These are phyloP conservation scores for Heliconius cydno DNA, from an alignment of 2,888 invertebrate genomes.

Conservation along the genomic window DNA sequence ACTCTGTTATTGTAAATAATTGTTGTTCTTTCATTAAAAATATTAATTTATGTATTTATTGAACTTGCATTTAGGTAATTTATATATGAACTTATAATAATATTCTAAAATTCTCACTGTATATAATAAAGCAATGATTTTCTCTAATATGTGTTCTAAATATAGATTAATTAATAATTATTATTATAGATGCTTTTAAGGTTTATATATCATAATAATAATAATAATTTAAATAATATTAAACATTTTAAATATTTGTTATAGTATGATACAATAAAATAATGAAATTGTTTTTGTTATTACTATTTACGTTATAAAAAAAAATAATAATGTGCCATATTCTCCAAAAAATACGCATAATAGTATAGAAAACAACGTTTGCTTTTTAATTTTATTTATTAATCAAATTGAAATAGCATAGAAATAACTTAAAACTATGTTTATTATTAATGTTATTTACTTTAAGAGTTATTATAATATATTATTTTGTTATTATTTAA, in stretches of 20 bases:
- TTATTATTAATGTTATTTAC: conserved; percentile 2
- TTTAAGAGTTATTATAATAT: conserved; percentile 1
- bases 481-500: conserved; percentile 5
- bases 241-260: no score
- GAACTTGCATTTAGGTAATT: conserved; percentile 21
- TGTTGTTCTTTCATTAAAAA: background rate
- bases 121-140: conserved; percentile 14
- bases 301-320: background rate
- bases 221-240: no score
- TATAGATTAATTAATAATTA: background rate
- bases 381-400: background rate
- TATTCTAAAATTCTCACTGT: conserved; percentile 2
- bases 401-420: background rate
- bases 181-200: no score
- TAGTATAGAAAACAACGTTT: background rate
- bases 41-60: conserved; percentile 17
- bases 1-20: conserved; percentile 21
- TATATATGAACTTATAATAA: background rate
- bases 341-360: background rate
- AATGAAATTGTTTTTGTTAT: background rate
- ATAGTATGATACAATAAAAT: no score
- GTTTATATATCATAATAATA: no score
- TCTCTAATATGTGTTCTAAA: background rate
- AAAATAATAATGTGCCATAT: conserved; percentile 9
- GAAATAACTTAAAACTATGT: background rate